phyloP scores from a whole-genome alignment of 2,888 invertebrate genomes.

The Colostygia pectinataria region DNA sequence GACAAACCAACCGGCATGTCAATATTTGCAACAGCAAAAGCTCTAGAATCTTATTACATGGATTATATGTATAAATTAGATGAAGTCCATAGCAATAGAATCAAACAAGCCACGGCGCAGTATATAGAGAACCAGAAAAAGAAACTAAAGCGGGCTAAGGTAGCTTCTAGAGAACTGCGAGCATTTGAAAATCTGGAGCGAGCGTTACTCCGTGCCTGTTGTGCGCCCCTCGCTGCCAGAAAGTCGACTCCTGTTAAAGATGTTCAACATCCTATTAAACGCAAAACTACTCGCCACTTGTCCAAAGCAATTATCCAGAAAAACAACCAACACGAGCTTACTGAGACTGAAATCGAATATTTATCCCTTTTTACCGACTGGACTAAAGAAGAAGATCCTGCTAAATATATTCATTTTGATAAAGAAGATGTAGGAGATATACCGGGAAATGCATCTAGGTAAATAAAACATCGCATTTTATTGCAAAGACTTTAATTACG shows the following conservation, averaged over 20 bases:
- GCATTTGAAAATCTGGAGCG: constrained; percentile 73
- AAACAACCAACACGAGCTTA: constrained; percentile 39
- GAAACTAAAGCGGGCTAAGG: constrained; percentile 76
- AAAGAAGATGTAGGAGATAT: constrained; percentile 9
- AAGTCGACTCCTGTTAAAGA: constrained; percentile 11
- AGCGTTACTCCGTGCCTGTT: constrained; percentile 67
- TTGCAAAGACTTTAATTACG: constrained; percentile 77
- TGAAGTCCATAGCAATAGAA: constrained; percentile 75
- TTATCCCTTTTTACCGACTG: constrained; percentile 69
- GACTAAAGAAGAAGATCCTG: constrained; percentile 62
- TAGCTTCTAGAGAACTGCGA: constrained; percentile 82
- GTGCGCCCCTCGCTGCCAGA: constrained; percentile 47
- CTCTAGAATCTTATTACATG: constrained; percentile 82
- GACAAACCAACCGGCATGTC: constrained; percentile 83
- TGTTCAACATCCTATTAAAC: constrained; percentile 5
- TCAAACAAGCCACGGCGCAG: constrained; percentile 76
- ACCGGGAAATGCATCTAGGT: background rate
- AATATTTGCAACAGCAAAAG: constrained; percentile 80
- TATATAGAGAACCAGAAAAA: constrained; percentile 76
- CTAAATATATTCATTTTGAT: constrained; percentile 47
- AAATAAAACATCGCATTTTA: constrained; percentile 46
- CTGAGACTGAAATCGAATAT: constrained; percentile 65
- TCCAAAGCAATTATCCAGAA: constrained; percentile 11
- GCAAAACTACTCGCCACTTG: constrained; percentile 16
- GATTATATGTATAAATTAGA: constrained; percentile 79